Base-by-base conservation (phyloP, 1,140 invertebrate genomes). In the Drosophila kepulauana region DNA sequence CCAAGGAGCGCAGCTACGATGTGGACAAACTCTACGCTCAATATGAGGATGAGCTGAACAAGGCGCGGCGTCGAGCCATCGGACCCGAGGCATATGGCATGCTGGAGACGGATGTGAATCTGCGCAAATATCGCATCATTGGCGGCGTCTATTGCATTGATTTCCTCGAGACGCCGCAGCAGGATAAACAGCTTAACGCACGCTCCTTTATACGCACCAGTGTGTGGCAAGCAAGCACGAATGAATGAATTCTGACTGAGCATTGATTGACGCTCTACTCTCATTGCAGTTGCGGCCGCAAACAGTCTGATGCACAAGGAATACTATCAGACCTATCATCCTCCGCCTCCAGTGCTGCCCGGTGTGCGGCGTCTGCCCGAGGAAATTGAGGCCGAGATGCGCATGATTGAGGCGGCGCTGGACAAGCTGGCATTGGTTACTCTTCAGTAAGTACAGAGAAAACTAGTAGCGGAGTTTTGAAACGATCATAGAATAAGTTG, bases 371-470 rank as follows among this genome's bases (percentile, higher is more conserved):
- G 96, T 63, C 94, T 95, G 5, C 96, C 97, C 0, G 96, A 97
- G 93, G 95, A 97, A 77, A 96, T 97, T 58, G 96, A 97, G 80
- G 95, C 95, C 0, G 96, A 97, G 82, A 95, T 97, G 79, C 96
- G 96, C 81, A 94, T 94, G 79, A 93, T 96, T 11, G 96, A 97
- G 76, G 93, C 94, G 15, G 95, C 96, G 20, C 94, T 97, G 82
- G 95, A 97, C 79, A 95, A 95, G 76, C 93, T 97, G 10, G 94
- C 95, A 1, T 85, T 95, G 5, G 94, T 97, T 35, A 95, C 95
- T 30, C 94, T 97, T 20, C 95, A 96, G 96, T 97, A 91, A 93
- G 93, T 49, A 13, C 5, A 38, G 30, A 6, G 30, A 38, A 38
- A 25, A 4, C 20, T 25, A 25, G 20, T 3, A 25, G 20, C 20